These are phyloP conservation scores for Pheosia gnoma DNA, from an alignment of 2,888 invertebrate genomes.

Conservation along the genomic window DNA sequence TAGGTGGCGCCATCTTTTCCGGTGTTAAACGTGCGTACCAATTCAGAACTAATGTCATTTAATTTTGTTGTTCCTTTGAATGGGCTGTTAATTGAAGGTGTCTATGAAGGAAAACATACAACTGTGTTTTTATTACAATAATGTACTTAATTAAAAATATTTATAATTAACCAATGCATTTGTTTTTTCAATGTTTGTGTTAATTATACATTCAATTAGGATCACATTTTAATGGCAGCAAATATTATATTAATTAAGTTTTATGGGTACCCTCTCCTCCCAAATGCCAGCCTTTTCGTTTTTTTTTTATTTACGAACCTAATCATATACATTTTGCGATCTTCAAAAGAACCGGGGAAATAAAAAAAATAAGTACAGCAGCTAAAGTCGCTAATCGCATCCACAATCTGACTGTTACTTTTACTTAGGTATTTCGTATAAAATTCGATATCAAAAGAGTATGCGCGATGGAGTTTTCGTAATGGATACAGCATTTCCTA, in stretches of 20 bases:
- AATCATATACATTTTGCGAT: not conserved
- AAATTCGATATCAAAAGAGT: not conserved
- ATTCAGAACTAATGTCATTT: not conserved
- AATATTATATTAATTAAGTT: too few species aligned
- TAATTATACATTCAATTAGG: too few species aligned
- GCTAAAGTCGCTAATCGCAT: not conserved
- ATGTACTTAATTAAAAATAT: too few species aligned
- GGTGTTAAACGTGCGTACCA: slow-evolving; percentile 12
- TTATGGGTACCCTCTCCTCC: not conserved
- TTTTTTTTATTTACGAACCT: not conserved
- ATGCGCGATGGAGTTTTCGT: not conserved
- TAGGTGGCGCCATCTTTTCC: slow-evolving; percentile 36
- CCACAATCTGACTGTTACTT: not conserved
- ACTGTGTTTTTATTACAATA: too few species aligned
- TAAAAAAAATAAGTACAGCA: too few species aligned
- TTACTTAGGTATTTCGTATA: not conserved
- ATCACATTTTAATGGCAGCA: too few species aligned
- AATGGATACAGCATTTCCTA: not conserved
- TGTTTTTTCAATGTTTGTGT: too few species aligned
- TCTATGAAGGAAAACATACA: too few species aligned
- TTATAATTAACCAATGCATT: too few species aligned
- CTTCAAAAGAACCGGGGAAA: not conserved
- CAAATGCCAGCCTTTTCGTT: not conserved
- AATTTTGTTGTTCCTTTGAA: too few species aligned
- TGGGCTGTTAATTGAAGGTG: too few species aligned